These are phyloP conservation scores for Neotoxoptera formosana DNA, from an alignment of 1,140 invertebrate species.

Conservation along the genomic window DNA sequence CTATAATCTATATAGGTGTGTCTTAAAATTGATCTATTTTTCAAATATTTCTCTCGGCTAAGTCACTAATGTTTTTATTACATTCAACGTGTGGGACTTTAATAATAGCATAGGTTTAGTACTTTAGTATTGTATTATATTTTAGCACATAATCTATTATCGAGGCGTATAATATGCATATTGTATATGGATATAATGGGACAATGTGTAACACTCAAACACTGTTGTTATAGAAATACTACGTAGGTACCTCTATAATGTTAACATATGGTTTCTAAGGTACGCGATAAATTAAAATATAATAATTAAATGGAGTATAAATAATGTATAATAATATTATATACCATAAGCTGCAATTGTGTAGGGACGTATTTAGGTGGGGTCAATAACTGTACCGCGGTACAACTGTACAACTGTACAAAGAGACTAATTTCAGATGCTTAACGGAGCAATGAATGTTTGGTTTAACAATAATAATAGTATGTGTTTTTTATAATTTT, in stretches of 20 bases:
- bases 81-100: background rate
- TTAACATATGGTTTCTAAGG: background rate
- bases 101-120: too few species aligned
- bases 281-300: background rate
- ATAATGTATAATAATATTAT: too few species aligned
- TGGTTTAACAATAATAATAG: too few species aligned
- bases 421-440: too few species aligned
- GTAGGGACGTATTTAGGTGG: too few species aligned
- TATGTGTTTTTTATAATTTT: too few species aligned
- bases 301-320: background rate
- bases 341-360: too few species aligned
- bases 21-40: background rate
- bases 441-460: too few species aligned
- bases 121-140: background rate
- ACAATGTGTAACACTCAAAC: background rate
- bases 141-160: background rate
- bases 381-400: too few species aligned
- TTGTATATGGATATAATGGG: background rate
- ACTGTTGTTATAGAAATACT: background rate
- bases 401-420: too few species aligned
- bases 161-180: background rate
- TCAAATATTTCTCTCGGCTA: background rate
- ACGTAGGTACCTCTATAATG: background rate
- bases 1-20: background rate
- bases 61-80: background rate